Percentiles rank a stretch among this genome's conserved stretches.
Conservation (phyloP, 1,140 invertebrate species). For the Doryteuthis pealeii region DNA sequence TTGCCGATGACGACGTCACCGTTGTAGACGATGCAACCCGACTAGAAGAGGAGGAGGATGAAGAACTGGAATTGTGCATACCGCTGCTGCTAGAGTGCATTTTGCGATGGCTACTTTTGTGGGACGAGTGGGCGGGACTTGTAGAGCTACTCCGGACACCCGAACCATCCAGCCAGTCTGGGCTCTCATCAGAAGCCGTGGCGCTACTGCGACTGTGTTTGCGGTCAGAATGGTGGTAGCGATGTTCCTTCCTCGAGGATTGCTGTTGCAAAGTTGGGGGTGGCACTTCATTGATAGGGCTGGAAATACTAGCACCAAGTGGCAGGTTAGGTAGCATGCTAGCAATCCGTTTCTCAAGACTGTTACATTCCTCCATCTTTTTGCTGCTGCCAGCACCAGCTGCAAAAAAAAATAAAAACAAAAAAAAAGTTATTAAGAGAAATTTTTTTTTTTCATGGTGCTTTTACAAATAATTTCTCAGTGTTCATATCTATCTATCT, state of each 20-base stretch:
- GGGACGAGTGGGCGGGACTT: conserved; percentile 11
- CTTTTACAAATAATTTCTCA: too few relatives aligned
- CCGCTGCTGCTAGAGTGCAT: conserved; percentile 2
- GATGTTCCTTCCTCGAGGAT: neutral
- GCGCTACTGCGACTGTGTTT: neutral
- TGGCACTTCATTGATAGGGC: neutral
- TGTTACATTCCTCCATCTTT: neutral
- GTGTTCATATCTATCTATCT: too few relatives aligned
- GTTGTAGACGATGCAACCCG: conserved; percentile 16
- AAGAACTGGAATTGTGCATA: conserved; percentile 15
- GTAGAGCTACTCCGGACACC: neutral
- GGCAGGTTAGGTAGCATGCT: conserved; percentile 20
- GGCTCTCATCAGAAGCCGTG: neutral
- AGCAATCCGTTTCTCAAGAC: conserved; percentile 18
- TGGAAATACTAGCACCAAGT: conserved; percentile 14
- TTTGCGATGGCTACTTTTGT: conserved; percentile 16
- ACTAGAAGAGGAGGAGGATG: neutral
- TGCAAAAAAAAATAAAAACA: neutral
- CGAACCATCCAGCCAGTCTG: neutral
- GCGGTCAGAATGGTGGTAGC: neutral
- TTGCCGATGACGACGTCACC: conserved; percentile 16
- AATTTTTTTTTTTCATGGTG: neutral
- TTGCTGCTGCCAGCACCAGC: neutral
- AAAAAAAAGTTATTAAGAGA: neutral
- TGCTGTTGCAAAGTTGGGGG: neutral